These are phyloP conservation scores for Zele albiditarsus DNA, from an alignment of 2,888 invertebrate species.

Conservation along the genomic window DNA sequence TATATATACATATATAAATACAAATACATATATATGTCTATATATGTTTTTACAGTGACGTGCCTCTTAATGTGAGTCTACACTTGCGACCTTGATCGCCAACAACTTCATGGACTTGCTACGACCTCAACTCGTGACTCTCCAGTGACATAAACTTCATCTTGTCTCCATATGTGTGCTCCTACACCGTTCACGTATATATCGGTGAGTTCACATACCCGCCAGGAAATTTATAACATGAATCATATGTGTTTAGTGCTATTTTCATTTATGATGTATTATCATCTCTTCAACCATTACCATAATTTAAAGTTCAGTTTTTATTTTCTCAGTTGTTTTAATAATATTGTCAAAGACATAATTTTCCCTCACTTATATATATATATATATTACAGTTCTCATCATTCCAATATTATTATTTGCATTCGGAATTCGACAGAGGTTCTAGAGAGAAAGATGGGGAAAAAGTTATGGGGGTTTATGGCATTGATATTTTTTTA, in stretches of 20 bases:
- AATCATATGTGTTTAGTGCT: conserved; percentile 28
- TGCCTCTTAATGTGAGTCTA: conserved; percentile 35
- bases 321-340: not conserved
- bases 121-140: conserved; percentile 37
- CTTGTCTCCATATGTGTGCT: not conserved
- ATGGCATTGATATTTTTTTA: conserved; percentile 3
- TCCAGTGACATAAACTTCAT: conserved; percentile 30
- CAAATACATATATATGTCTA: not conserved
- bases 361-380: not conserved
- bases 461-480: conserved; percentile 2
- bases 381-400: not conserved
- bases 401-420: not conserved
- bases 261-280: conserved; percentile 29
- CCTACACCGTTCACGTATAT: not conserved
- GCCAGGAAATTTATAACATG: conserved; percentile 31
- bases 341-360: not conserved
- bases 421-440: not conserved
- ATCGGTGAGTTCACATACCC: not conserved
- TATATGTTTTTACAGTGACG: conserved; percentile 2
- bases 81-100: conserved; percentile 31
- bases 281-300: conserved; percentile 12
- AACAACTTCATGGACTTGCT: conserved; percentile 23
- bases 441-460: not conserved
- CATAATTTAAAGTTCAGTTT: conserved; percentile 5
- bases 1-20: conserved; percentile 18